A percentile compares a stretch with the other conserved stretches of the same genome.
Conservation (phyloP, 92 coral and sea anemone species). For the Porites evermanni region DNA sequence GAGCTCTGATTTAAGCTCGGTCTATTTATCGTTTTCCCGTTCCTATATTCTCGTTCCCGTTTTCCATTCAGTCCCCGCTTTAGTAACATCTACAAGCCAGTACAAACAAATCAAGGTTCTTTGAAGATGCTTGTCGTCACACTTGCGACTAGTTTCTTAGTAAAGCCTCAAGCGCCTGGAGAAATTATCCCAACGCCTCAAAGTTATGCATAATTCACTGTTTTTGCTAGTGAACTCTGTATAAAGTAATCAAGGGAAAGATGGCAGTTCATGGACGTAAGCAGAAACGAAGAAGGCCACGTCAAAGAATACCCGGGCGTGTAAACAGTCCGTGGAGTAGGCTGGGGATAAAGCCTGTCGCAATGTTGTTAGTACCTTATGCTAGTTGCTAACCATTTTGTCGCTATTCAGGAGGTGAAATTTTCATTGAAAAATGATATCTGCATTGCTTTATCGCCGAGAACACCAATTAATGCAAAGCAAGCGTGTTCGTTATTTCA, state of each 20-base stretch:
- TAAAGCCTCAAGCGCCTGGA: too few species aligned
- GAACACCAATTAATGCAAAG: too few species aligned
- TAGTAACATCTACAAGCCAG: too few species aligned
- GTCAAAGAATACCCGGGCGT: slow-evolving; percentile 11
- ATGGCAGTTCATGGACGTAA: neutral
- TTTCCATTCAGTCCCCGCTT: too few species aligned
- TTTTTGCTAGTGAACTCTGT: slow-evolving; percentile 6
- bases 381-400: neutral
- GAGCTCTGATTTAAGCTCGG: too few species aligned
- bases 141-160: too few species aligned
- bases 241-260: slow-evolving; percentile 8
- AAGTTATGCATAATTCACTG: neutral
- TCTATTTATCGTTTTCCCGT: too few species aligned
- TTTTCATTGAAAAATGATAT: neutral
- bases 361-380: slow-evolving; percentile 41
- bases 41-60: too few species aligned
- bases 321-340: slow-evolving; percentile 16
- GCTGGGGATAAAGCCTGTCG: slow-evolving; percentile 20
- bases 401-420: neutral
- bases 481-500: too few species aligned
- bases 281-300: neutral
- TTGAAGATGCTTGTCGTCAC: neutral
- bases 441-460: neutral
- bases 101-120: neutral
- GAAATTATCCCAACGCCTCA: neutral